Base-by-base conservation (phyloP, 2,888 invertebrate species). In the Schizotus pectinicornis region DNA sequence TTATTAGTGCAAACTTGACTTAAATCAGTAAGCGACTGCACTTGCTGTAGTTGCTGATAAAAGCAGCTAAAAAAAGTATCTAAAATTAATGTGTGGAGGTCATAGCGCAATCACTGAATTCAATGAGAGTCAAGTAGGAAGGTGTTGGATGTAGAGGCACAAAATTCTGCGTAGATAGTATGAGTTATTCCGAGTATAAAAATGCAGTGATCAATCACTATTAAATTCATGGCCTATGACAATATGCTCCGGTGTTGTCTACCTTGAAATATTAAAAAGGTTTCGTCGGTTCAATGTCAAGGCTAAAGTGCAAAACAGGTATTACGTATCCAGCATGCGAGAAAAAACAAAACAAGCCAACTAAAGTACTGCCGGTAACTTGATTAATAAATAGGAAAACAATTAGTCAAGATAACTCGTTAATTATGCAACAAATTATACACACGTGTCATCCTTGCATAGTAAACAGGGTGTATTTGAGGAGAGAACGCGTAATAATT, bases 201-300 rank as follows among this genome's bases (percentile, higher is more conserved):
- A 58, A 54, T 58, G 53, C 54, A 49, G 43, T 39, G 54, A 59
- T 54, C 53, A 49, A 55, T 59, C 49, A 49, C 46, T 43, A 52
- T 49, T 59, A 59, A 63, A 67, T 68, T 63, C 67, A 67, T 68
- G 69, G 67, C 67, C 69, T 69, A 69, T 67, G 63, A 66, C 69
- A 70, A 69, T 64, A 59, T 58, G 35, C 13, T 42, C 35, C 45
- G 46, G 54, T 67, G 67, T 62, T 45, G 67, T 66, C 66, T 63
- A 64, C 69, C 70, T 71, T 71, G 69, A 68, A 67, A 61, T 58
- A 55, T 48, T 62, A 61, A 64, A 62, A 59, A 56, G 53, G 47
- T 51, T 53, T 58, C 57, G 35, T 46, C 51, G 61, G 62, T 65
- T 67, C 67, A 67, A 67, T 67, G 66, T 59, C 67, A 67, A 67